Evolutionary conservation across 1,140 invertebrate species (phyloP).

Genomic region (Acromyrmex heyeri): DNA sequence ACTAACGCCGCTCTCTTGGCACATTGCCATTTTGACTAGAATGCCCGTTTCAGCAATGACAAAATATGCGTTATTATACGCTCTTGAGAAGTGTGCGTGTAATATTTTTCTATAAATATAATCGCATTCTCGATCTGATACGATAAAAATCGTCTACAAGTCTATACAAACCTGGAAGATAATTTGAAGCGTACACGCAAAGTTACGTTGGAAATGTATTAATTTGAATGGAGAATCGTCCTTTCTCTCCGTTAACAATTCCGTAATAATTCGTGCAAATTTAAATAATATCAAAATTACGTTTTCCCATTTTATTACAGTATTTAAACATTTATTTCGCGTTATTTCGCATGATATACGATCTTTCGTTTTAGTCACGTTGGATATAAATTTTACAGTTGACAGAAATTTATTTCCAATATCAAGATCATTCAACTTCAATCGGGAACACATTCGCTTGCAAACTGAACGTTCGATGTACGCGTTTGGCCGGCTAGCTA

Average conservation of each 20-base stretch:
- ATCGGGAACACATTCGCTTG: constrained; percentile 44
- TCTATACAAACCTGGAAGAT: neutral
- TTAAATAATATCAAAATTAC: neutral
- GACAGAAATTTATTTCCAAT: constrained; percentile 41
- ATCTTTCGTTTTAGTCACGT: neutral
- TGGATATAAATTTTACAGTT: neutral
- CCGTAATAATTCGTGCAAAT: neutral
- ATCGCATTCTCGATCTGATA: neutral
- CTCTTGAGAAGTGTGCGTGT: constrained; percentile 29
- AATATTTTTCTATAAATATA: neutral
- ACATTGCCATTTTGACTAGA: constrained; percentile 78
- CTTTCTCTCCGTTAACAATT: neutral
- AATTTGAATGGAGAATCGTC: neutral
- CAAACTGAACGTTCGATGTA: constrained; percentile 44
- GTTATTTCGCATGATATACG: neutral
- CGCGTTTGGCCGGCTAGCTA: constrained; percentile 58
- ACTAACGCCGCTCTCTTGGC: constrained; percentile 82
- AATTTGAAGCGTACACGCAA: neutral
- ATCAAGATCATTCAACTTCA: constrained; percentile 47
- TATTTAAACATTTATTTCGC: neutral
- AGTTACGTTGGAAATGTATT: constrained; percentile 14
- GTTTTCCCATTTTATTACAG: neutral
- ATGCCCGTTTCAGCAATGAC: constrained; percentile 77
- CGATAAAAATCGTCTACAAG: neutral
- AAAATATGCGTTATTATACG: constrained; percentile 79